Conservation (phyloP, 1,140 invertebrate genomes). For the Camponotus vicinus region DNA sequence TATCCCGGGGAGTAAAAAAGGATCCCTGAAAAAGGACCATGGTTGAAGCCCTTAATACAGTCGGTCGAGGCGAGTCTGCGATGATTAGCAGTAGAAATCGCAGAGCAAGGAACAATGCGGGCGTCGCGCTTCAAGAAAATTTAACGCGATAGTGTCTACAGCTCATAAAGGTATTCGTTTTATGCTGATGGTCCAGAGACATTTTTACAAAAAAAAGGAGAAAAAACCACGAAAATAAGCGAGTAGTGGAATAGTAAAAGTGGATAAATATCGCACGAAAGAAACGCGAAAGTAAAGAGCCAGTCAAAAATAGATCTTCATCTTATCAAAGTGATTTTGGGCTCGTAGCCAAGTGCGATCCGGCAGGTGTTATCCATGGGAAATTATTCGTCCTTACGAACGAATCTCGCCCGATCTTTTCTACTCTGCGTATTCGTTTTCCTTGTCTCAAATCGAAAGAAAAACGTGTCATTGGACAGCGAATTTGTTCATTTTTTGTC, state of each 20-base stretch:
- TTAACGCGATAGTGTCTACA: constrained; percentile 82
- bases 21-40: constrained; percentile 13
- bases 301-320: constrained; percentile 45
- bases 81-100: constrained; percentile 57
- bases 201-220: constrained; percentile 78
- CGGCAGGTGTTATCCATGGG: constrained; percentile 71
- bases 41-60: constrained; percentile 57
- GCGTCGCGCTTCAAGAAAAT: constrained; percentile 78
- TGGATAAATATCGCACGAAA: constrained; percentile 31
- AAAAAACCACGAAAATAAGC: constrained; percentile 33
- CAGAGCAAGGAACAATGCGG: constrained; percentile 65
- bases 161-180: constrained; percentile 84
- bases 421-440: constrained; percentile 9
- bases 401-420: constrained; percentile 53
- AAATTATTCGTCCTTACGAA: constrained; percentile 65
- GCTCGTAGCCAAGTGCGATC: constrained; percentile 67
- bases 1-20: constrained; percentile 20
- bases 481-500: constrained; percentile 58
- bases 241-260: background rate
- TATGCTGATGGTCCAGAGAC: constrained; percentile 83
- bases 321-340: constrained; percentile 69
- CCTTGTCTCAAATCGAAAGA: constrained; percentile 6
- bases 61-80: constrained; percentile 47
- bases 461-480: constrained; percentile 46
- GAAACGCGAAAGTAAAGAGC: constrained; percentile 30